phyloP scores from a whole-genome alignment of 1,140 invertebrate genomes.

The Linepithema humile region DNA sequence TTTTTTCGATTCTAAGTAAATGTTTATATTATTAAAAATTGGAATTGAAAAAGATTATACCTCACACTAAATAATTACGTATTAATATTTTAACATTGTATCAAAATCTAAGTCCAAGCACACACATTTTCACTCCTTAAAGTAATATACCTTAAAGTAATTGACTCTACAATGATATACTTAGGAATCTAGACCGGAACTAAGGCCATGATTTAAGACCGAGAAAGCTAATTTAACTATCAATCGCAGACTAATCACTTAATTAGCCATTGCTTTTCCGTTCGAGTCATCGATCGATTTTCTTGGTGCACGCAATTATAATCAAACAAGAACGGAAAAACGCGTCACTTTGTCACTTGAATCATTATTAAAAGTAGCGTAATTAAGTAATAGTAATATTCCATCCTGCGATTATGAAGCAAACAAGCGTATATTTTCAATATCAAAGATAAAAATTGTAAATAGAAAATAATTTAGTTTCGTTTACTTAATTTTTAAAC shows the following conservation, averaged over 20 bases:
- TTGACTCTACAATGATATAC: background rate
- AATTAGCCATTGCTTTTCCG: slow-evolving; percentile 11
- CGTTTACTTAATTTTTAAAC: background rate
- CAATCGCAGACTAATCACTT: slow-evolving; percentile 2
- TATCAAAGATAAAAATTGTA: background rate
- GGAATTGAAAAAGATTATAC: background rate
- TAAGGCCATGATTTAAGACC: slow-evolving; percentile 15
- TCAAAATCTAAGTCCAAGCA: no score
- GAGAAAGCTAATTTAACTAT: slow-evolving; percentile 14
- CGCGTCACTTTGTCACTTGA: background rate
- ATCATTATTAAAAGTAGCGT: background rate
- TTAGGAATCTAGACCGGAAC: background rate
- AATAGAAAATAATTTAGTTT: background rate
- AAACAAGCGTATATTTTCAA: background rate
- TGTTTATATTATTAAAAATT: background rate
- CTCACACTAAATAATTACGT: background rate
- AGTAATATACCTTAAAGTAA: no score
- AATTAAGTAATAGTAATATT: background rate
- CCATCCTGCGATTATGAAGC: background rate
- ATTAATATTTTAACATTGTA: no score
- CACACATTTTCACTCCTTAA: no score
- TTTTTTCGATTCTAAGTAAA: background rate
- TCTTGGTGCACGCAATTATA: background rate
- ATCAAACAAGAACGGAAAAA: background rate
- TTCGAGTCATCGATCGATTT: background rate